Conservation (phyloP, 2,113 vertebrate genomes). For the Gila orcuttii region DNA sequence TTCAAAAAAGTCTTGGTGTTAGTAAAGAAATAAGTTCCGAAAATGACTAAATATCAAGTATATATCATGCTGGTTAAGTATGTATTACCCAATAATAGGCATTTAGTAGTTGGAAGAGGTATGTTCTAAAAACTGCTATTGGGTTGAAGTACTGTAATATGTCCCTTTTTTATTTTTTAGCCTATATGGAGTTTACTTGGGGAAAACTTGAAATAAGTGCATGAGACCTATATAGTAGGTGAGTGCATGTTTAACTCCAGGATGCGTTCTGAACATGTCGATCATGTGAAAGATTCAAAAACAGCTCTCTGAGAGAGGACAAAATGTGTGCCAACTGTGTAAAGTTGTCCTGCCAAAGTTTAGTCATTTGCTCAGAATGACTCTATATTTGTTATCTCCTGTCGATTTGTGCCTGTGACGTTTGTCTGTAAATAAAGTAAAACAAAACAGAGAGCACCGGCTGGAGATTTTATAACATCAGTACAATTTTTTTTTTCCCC, state of each 20-base stretch:
- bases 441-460: conserved; percentile 32
- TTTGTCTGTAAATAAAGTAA: conserved; percentile 59
- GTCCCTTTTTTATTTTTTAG: neutral
- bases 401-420: conserved; percentile 54
- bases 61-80: neutral
- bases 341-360: conserved; percentile 54
- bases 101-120: neutral
- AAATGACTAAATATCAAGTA: neutral
- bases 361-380: conserved; percentile 46
- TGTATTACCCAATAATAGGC: neutral
- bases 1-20: neutral
- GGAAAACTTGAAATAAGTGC: neutral
- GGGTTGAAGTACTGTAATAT: neutral
- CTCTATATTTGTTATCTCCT: conserved; percentile 48
- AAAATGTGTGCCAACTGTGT: conserved; percentile 53
- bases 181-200: neutral
- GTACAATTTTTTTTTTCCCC: conserved; percentile 43
- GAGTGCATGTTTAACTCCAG: neutral
- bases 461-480: conserved; percentile 45
- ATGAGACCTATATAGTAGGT: neutral
- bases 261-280: neutral
- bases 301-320: conserved; percentile 41
- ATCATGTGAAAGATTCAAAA: neutral
- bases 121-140: conserved; percentile 4
- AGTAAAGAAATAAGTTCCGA: neutral